Base-by-base conservation (phyloP, 1,140 invertebrate species). In the Pseudomyrmex flavicornis region DNA sequence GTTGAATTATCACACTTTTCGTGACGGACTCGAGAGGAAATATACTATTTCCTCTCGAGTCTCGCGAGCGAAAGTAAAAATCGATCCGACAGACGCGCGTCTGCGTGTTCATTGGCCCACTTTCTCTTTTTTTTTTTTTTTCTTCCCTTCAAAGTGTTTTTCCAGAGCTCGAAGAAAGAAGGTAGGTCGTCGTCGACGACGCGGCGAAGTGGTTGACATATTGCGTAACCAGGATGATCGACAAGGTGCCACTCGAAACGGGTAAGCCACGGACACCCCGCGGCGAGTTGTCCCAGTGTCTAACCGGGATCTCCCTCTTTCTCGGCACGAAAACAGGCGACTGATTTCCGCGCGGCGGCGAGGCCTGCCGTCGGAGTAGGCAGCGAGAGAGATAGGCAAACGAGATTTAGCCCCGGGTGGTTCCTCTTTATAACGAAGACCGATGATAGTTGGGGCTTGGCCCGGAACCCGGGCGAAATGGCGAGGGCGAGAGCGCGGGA, bases 401-500 rank as follows among this genome's bases (percentile, higher is more conserved):
- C 85, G 91, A 90, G 91, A 91, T 91, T 91, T 88, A 89, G 72
- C 56, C 65, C 52, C 62, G 80, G 82, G 82, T 85, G 73, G 75
- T 87, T 86, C 87, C 85, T 88, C 91, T 91, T 92, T 91, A 89
- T 92, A 92, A 92, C 90, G 91, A 91, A 92, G 91, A 92, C 91
- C 90, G 91, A 92, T 91, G 91, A 92, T 91, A 91, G 76, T 62
- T 88, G 70, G 75, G 58, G 62, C 74, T 74, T 80, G 62, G 79
- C 77, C 84, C 74, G 77, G 75, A 88, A 84, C 73, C 22, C 83
- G 61, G 63, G 70, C 65, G 75, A 87, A 86, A 84, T 68, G 79
- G 61, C 26, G 73, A 62, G 65, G 77, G 83, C 15, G 82, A 61
- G 26, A 61, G 70, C 48, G 59, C 54, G 66, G 65, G 75, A 44